Evolutionary conservation across 2,113 vertebrate species (phyloP), one percentile per base, ranked within the genome.

Genomic region (Megaceryle torquata): DNA sequence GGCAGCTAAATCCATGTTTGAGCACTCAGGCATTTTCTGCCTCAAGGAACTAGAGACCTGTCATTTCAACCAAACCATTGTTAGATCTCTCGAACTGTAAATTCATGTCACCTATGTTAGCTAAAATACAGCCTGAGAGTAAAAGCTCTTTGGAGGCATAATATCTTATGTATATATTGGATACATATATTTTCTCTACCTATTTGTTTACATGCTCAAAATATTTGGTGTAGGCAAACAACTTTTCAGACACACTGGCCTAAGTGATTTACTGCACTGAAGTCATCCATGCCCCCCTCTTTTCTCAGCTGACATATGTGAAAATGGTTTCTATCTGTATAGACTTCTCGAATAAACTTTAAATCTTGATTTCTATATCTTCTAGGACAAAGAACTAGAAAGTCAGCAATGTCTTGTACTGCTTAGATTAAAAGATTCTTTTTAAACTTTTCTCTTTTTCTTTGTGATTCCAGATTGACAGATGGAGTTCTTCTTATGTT

Each of bases 1-100:
- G 69, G 57, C 26, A 86, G 53, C 65, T 89, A 93, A 92, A 91
- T 92, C 69, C 39, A 11, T 64, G 29, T 76, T 81, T 91, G 76
- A 93, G 57, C 39, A 68, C 69, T 84, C 81, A 82, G 77, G 26
- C 80, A 89, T 78, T 92, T 91, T 94, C 60, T 5, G 4, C 48
- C 70, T 93, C 41, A 51, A 88, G 56, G 44, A 84, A 59, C 72
- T 57, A 48, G 43, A 82, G 43, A 71, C 22, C 13, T 10, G 11
- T 25, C 6, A n/a, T 44, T 74, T 83, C 54, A 74, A 22, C 3
- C 15, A 43, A 76, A 72, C 18, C 2, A 1, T 8, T 37, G 33
- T 72, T 44, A 12, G 56, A 46, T 25, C 2, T 69, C 57, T 80
- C 59, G 37, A 85, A 9, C 15, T 57, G 9, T 12, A 79, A 4